Evolutionary conservation across 1,140 invertebrate species (phyloP).

Genomic region (Pristionchus pacificus): DNA sequence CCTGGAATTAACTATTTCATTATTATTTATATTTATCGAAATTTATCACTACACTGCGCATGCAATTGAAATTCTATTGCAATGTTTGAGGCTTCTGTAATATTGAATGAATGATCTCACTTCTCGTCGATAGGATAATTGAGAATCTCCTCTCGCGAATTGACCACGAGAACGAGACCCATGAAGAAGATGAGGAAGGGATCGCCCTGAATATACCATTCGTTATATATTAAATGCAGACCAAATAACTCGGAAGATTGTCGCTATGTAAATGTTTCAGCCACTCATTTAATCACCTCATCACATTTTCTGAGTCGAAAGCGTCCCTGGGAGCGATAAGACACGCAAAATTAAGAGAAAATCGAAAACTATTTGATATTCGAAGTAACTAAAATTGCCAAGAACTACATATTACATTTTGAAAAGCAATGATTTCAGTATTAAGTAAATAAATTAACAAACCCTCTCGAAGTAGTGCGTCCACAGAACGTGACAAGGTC

Average conservation of each 20-base stretch:
- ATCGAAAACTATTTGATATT: too few species aligned
- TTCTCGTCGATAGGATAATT: conserved; percentile 33
- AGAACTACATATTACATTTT: too few species aligned
- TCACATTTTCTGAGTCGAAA: too few species aligned
- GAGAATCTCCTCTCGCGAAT: conserved; percentile 69
- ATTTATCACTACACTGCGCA: too few species aligned
- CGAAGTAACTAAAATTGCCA: too few species aligned
- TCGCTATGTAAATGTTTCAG: too few species aligned
- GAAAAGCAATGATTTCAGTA: too few species aligned
- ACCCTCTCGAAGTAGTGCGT: conserved; percentile 90
- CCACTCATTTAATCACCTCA: too few species aligned
- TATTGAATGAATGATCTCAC: conserved; percentile 15
- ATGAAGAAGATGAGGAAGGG: conserved; percentile 94
- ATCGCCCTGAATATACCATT: conserved; percentile 66
- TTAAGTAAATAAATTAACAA: background rate
- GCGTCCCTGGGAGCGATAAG: too few species aligned
- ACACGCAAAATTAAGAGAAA: too few species aligned
- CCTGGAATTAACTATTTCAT: conserved; percentile 11
- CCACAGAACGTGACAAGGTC: conserved; percentile 87
- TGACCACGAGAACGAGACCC: conserved; percentile 87
- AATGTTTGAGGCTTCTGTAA: background rate
- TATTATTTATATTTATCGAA: background rate
- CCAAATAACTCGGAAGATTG: too few species aligned
- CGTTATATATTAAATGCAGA: background rate
- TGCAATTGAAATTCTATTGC: background rate